These are phyloP conservation scores for Platypus cylindrus DNA, from an alignment of 2,888 invertebrate genomes.

Conservation along the genomic window DNA sequence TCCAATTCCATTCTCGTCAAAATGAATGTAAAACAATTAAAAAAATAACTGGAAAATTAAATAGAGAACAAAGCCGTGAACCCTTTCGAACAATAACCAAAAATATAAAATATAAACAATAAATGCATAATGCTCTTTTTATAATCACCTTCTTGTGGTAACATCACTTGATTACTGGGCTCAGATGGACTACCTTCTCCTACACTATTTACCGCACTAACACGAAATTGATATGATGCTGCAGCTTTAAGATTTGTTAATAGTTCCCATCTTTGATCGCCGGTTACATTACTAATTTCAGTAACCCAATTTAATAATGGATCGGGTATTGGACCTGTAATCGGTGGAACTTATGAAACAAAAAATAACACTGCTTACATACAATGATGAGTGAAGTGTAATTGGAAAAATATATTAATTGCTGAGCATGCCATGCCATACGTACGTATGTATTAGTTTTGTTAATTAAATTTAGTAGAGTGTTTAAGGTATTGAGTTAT, in stretches of 20 bases:
- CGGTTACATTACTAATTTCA: slow-evolving; percentile 73
- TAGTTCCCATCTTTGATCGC: slow-evolving; percentile 64
- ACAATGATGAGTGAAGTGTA: slow-evolving; percentile 9
- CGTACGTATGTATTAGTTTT: neutral
- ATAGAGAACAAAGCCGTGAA: too few relatives aligned
- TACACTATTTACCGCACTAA: slow-evolving; percentile 92
- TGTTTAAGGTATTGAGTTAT: too few relatives aligned
- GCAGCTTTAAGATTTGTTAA: slow-evolving; percentile 85
- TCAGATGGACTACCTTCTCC: slow-evolving; percentile 89
- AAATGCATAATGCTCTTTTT: too few relatives aligned
- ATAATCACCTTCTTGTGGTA: slow-evolving; percentile 96
- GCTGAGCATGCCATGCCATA: slow-evolving; percentile 23
- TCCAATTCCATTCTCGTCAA: too few relatives aligned
- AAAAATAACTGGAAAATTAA: too few relatives aligned
- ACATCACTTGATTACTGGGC: slow-evolving; percentile 75
- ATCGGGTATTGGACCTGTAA: slow-evolving; percentile 72
- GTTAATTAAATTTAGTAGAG: neutral
- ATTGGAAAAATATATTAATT: slow-evolving; percentile 11
- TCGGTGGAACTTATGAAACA: slow-evolving; percentile 36
- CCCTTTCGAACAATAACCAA: too few relatives aligned
- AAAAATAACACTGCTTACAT: slow-evolving; percentile 23
- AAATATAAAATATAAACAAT: too few relatives aligned
- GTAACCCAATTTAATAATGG: slow-evolving; percentile 80
- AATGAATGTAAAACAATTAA: too few relatives aligned
- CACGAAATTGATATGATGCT: slow-evolving; percentile 89